A percentile compares a stretch with the other conserved stretches of the same genome.
phyloP scores from a whole-genome alignment of 2,888 invertebrate genomes.

The Deilephila porcellus region DNA sequence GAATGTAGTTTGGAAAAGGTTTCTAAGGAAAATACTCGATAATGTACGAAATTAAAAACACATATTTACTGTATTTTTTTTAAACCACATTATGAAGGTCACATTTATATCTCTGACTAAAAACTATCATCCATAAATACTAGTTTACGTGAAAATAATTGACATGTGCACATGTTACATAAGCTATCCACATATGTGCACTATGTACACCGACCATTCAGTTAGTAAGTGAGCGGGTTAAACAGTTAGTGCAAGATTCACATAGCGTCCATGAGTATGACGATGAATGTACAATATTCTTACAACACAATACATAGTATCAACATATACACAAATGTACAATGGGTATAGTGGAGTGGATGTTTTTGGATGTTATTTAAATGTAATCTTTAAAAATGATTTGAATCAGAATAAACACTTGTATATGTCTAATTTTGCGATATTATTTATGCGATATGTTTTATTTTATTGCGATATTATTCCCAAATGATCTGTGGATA shows the following conservation, averaged over 20 bases:
- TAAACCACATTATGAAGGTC: too few species aligned
- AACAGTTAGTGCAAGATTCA: conserved; percentile 49
- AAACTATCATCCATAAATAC: too few species aligned
- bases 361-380: neutral
- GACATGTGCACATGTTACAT: neutral
- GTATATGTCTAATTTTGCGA: too few species aligned
- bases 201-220: neutral
- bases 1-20: too few species aligned
- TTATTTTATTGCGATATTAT: too few species aligned
- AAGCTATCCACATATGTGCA: conserved; percentile 29
- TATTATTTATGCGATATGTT: too few species aligned
- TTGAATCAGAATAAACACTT: neutral
- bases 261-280: conserved; percentile 50
- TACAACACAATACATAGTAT: conserved; percentile 32
- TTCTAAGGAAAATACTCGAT: too few species aligned
- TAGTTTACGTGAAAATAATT: neutral
- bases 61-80: too few species aligned
- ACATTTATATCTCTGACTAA: too few species aligned
- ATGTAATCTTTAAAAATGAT: neutral
- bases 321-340: conserved; percentile 42
- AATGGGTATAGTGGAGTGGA: conserved; percentile 32
- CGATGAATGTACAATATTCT: conserved; percentile 38
- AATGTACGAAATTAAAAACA: too few species aligned
- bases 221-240: conserved; percentile 44
- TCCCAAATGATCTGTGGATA: too few species aligned